Evolutionary conservation across 1,140 invertebrate species (phyloP).

Genomic region (Sweltsa coloradensis): DNA sequence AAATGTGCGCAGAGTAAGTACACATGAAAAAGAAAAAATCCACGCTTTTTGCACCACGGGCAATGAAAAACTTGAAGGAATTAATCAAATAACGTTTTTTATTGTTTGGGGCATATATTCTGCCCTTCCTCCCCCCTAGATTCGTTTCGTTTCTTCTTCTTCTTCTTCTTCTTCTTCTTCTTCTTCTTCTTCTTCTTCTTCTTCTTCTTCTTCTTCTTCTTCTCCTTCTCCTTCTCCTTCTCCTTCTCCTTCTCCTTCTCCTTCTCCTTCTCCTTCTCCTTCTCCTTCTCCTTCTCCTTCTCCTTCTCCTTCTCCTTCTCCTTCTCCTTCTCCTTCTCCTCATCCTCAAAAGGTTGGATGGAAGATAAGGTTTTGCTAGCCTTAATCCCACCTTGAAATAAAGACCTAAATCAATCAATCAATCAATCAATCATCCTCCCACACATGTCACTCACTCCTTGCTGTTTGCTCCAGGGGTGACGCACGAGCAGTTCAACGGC

Average conservation of each 20-base stretch:
- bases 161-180: slow-evolving; percentile 1
- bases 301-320: background rate
- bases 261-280: slow-evolving; percentile 5
- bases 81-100: background rate
- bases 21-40: too few relatives aligned
- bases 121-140: background rate
- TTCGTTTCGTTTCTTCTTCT: slow-evolving; percentile 6
- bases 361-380: background rate
- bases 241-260: background rate
- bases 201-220: slow-evolving; percentile 4
- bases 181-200: slow-evolving; percentile 2
- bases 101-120: background rate
- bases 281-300: background rate
- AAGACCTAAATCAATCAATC: background rate
- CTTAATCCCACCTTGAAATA: background rate
- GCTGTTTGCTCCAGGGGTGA: slow-evolving; percentile 27
- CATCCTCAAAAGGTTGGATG: slow-evolving; percentile 1
- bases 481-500: slow-evolving; percentile 37
- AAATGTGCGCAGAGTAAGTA: slow-evolving; percentile 51
- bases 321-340: background rate
- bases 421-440: background rate
- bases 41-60: background rate
- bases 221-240: background rate
- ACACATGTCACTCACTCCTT: background rate
- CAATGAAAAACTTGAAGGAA: background rate